A percentile compares a stretch with the other conserved stretches of the same genome.
These are phyloP conservation scores for Raphicerus campestris DNA, from an alignment of 2,113 vertebrate species.

Conservation along the genomic window DNA sequence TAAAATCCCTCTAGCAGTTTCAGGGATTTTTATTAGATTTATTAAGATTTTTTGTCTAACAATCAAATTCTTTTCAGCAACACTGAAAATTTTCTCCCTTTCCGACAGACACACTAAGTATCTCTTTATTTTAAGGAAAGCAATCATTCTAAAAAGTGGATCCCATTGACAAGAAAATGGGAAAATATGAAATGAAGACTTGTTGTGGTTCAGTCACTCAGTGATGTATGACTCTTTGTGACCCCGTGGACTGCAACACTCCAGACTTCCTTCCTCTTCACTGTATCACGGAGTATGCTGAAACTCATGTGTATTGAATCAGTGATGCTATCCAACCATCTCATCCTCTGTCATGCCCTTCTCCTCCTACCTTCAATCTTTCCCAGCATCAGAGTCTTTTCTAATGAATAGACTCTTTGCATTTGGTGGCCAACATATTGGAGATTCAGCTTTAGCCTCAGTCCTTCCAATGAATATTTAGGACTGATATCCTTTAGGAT, in stretches of 20 bases:
- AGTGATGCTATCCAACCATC: not conserved
- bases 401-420: not conserved
- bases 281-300: not conserved
- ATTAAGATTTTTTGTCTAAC: not conserved
- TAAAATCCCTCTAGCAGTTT: not conserved
- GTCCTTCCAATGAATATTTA: not conserved
- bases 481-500: not conserved
- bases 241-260: fast-evolving
- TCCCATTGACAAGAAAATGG: not conserved
- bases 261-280: not conserved
- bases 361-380: not conserved
- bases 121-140: not conserved
- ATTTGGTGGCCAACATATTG: not conserved
- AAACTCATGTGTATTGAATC: not conserved
- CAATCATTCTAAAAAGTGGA: not conserved
- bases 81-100: not conserved
- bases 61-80: not conserved
- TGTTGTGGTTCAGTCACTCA: not conserved
- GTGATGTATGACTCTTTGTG: fast-evolving
- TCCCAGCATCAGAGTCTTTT: not conserved
- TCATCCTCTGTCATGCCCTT: not conserved
- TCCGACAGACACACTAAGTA: not conserved
- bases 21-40: not conserved
- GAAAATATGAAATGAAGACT: not conserved
- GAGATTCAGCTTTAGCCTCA: not conserved